Base-by-base conservation (phyloP, 2,888 invertebrate species). In the Agriopis aurantiaria region DNA sequence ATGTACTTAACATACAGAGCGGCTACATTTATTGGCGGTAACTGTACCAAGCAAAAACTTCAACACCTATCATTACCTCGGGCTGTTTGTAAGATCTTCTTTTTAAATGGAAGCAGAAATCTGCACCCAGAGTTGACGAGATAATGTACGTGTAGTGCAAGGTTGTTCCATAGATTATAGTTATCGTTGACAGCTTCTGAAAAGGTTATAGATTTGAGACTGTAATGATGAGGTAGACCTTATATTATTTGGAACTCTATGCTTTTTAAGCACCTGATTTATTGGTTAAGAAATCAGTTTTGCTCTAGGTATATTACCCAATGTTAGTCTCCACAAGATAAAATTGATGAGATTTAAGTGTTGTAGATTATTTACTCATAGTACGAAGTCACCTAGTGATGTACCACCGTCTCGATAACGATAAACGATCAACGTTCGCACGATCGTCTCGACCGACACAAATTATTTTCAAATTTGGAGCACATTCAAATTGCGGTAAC, bases 381-480 rank as follows among this genome's bases (percentile, higher is more conserved):
- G 43, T 46, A 40, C 33, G 8, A 51, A 17, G 55, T 48, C 57
- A 60, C 53, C 83, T 82, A 85, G 86, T 84, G 85, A 84, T 81
- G 82, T 80, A 77, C 79, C 64, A 45, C 77, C 71, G 68, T 71
- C 75, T 78, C 78, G 73, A 74, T 75, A 74, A 78, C 78, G 80
- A 85, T 85, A 82, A 82, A 82, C 79, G 82, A 79, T 81, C 74
- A 74, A 57, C 81, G 82, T 85, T 87, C 86, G 83, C 85, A 86
- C 85, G 84, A 79, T 80, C 78, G 79, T 73, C 80, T 79, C 72
- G 80, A 78, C 82, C 80, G 79, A 78, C 86, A 82, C 88, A 84
- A 91, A 94, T 94, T 94, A 94, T 93, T 90, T 93, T 93, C 93
- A 86, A 92, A 94, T 94, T 94, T 92, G 79, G 93, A 92, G 88